These are phyloP conservation scores for Drosophila malerkotliana DNA, from an alignment of 1,140 invertebrate species.

Conservation along the genomic window DNA sequence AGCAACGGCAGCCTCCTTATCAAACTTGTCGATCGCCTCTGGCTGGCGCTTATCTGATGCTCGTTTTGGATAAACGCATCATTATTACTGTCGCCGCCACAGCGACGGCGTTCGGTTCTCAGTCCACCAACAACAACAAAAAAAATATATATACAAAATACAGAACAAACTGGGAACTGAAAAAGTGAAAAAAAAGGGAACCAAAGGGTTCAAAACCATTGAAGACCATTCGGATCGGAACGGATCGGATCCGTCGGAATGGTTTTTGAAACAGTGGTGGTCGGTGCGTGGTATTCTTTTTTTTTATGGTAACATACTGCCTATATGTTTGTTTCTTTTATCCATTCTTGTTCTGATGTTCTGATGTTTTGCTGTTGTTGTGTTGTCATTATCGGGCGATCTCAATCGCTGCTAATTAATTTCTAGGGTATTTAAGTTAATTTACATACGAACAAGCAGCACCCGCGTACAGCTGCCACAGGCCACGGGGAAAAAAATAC, in stretches of 20 bases:
- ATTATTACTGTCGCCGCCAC: constrained; percentile 78
- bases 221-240: constrained; percentile 41
- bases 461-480: constrained; percentile 53
- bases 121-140: constrained; percentile 10
- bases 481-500: constrained; percentile 6
- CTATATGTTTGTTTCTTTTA: constrained; percentile 1
- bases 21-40: constrained; percentile 78
- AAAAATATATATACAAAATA: constrained; percentile 3
- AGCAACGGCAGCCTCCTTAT: constrained; percentile 57
- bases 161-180: not conserved
- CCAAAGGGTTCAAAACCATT: constrained; percentile 58
- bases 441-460: constrained; percentile 76
- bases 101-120: constrained; percentile 35
- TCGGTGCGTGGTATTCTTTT: constrained; percentile 25
- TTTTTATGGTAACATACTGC: not conserved
- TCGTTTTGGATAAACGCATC: constrained; percentile 83
- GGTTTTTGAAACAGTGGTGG: constrained; percentile 47
- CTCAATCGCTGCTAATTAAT: constrained; percentile 82
- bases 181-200: not conserved
- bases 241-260: constrained; percentile 57
- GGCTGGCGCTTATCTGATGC: constrained; percentile 76
- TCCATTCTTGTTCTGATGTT: constrained; percentile 15
- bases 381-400: constrained; percentile 71
- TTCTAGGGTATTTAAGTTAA: constrained; percentile 82
- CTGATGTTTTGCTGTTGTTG: constrained; percentile 38